Evolutionary conservation across 2,888 invertebrate genomes (phyloP), one percentile per base, ranked within the genome.

Genomic region (Oligia strigilis): DNA sequence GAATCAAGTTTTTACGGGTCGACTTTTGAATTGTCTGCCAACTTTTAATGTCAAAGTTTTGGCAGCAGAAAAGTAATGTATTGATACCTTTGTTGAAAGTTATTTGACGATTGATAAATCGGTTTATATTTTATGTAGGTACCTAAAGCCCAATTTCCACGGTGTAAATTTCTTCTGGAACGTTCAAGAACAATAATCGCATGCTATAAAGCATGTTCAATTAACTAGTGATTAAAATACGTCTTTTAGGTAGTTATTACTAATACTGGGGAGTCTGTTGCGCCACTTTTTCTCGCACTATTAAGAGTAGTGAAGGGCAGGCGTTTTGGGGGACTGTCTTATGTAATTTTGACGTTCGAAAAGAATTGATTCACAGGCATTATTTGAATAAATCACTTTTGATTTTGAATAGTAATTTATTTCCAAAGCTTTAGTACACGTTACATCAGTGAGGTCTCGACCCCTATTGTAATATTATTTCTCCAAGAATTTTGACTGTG

Each of bases 1-100:
- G 60, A 78, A 69, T 84, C 11, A 40, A n/a, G 6, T 64, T 60
- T 43, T 6, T 60, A 4, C 40, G 19, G 64, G n/a, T 83, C 43
- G 72, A 72, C 8, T 46, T 77, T 72, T 69, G 62, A 43, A 65
- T 83, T 55, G 83, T 70, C 72, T 78, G 69, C n/a, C 5, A 69
- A 79, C 17, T 70, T 73, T 73, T n/a, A 58, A 58, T 23, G 23
- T 23, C 23, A 4, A 58, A 23, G 1, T 58, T 58, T 58, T 58
- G 58, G 23, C 23, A 58, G 23, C 58, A 58, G 23, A 58, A n/a
- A 58, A 4, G 9, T 58, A 58, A 58, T 1, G 58, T n/a, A 58
- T 23, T 58, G 58, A 58, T 60, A n/a, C 13, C 55, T 46, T 82
- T 67, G 43, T 43, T 82, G 29, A 55, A 66, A 58, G 19, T 58